Conservation (phyloP, 2,113 vertebrate species). For the Rhinogobius similis region DNA sequence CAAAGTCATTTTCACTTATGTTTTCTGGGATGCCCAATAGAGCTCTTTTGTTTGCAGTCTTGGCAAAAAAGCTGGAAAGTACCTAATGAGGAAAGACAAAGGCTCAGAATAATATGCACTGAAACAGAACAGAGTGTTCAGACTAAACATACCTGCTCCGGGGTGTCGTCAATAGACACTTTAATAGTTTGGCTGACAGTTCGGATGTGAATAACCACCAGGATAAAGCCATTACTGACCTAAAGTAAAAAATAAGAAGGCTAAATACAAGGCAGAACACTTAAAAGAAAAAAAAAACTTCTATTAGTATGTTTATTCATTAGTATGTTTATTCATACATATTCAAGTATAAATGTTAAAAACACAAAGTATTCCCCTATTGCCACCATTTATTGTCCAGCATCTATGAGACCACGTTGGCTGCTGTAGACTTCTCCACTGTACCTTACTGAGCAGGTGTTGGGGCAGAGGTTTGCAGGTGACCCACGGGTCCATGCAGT, state of each 20-base stretch:
- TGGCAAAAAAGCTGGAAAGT: conserved; percentile 84
- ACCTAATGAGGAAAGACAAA: conserved; percentile 66
- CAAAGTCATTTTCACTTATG: conserved; percentile 86
- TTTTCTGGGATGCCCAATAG: conserved; percentile 88
- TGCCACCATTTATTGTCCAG: too few species aligned
- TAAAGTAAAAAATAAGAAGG: conserved; percentile 6
- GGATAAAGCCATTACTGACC: conserved; percentile 83
- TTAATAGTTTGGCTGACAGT: conserved; percentile 93
- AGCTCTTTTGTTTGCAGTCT: conserved; percentile 89
- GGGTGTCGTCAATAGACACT: conserved; percentile 89
- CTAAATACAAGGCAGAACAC: background rate
- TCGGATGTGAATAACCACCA: conserved; percentile 88
- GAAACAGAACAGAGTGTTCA: background rate
- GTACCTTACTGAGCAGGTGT: conserved; percentile 83
- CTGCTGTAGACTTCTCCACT: background rate
- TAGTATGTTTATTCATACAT: too few species aligned
- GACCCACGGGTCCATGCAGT: conserved; percentile 95
- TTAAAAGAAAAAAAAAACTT: too few species aligned
- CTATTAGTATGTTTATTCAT: too few species aligned
- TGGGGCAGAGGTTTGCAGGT: conserved; percentile 87
- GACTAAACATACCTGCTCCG: conserved; percentile 73
- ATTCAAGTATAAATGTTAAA: too few species aligned
- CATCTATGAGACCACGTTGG: background rate
- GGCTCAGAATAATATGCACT: background rate
- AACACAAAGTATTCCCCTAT: too few species aligned